Evolutionary conservation across 1,140 invertebrate genomes (phyloP).

Genomic region (Choristoneura fumiferana): DNA sequence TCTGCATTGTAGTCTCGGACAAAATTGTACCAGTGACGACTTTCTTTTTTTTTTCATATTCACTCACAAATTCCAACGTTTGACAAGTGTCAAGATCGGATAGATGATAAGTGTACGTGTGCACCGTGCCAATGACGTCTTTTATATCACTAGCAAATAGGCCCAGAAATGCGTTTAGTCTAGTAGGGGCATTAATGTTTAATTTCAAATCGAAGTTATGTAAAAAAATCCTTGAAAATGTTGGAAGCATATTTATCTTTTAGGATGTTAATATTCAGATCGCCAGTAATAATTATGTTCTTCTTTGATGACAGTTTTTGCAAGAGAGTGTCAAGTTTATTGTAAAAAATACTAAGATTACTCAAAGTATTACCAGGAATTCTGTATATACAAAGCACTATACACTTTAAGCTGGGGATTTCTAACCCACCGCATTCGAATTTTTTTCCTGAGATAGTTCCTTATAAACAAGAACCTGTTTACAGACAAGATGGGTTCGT

Average conservation of each 20-base stretch:
- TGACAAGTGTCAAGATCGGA: not conserved
- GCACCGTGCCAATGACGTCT: not conserved
- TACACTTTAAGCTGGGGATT: not conserved
- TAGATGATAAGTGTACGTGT: not conserved
- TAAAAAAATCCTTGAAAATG: not conserved
- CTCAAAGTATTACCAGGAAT: not conserved
- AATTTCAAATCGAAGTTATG: not conserved
- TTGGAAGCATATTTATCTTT: not conserved
- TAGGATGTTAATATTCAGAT: not conserved
- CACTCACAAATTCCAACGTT: not conserved
- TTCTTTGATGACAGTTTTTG: not conserved
- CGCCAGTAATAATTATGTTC: not conserved
- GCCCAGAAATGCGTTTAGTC: not conserved
- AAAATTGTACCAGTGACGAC: not conserved
- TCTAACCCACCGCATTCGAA: not conserved
- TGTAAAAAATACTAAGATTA: not conserved
- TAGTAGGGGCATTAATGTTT: not conserved
- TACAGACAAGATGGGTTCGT: not conserved
- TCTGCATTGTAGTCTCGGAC: not conserved
- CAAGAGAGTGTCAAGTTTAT: not conserved
- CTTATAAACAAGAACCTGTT: not conserved
- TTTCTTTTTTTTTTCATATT: not conserved
- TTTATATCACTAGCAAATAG: not conserved
- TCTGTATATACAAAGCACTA: not conserved
- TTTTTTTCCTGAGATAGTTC: not conserved